phyloP scores from a whole-genome alignment of 2,797 vertebrate genomes.

The Buphagus erythrorhynchus region DNA sequence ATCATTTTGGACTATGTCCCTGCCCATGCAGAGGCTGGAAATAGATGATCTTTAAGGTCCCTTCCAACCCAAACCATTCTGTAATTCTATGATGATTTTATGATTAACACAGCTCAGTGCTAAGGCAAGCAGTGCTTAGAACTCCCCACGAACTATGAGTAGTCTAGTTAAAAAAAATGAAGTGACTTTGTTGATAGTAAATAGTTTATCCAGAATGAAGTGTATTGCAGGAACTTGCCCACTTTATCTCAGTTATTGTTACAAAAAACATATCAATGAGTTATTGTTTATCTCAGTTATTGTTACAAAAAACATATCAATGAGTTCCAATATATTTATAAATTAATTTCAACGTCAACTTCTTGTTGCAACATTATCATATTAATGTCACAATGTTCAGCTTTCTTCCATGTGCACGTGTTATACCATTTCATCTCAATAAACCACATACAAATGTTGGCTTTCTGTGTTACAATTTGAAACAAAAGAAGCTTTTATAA shows the following conservation, averaged over 20 bases:
- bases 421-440: not conserved
- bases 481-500: not conserved
- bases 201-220: not conserved
- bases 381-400: not conserved
- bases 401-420: not conserved
- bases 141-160: fast-evolving
- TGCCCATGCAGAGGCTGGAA: not conserved
- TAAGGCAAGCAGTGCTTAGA: not conserved
- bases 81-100: not conserved
- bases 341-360: not conserved
- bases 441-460: not conserved
- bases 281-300: too few relatives aligned
- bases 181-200: not conserved
- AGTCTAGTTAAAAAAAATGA: not conserved
- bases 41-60: not conserved
- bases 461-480: not conserved
- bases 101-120: not conserved
- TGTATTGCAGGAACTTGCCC: not conserved
- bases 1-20: not conserved
- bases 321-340: not conserved
- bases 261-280: not conserved
- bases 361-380: not conserved
- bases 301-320: not conserved
- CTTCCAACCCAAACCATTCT: not conserved
- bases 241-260: not conserved